Base-by-base conservation (phyloP, 2,888 invertebrate species). In the Colletes collaris region DNA sequence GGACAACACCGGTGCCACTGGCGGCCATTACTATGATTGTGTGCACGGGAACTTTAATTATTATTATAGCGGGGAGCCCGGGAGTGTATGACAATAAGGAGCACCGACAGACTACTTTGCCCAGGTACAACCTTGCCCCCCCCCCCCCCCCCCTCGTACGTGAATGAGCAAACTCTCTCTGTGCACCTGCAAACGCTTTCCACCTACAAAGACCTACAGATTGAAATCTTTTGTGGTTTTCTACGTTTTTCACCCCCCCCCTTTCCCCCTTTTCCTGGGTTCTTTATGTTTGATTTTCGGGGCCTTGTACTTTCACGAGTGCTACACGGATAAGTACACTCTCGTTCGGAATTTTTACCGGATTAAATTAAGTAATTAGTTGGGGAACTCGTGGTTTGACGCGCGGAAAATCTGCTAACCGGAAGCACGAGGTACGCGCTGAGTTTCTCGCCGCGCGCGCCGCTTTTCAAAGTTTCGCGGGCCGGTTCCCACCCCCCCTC, bases 21-120 rank as follows among this genome's bases (percentile, higher is more conserved):
- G 81, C 88, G 84, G 86, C 91, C 90, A 90, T 91, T 91, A 90
- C 89, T 90, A 88, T 90, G 90, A 91, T 90, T 91, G 89, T 90
- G 86, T 87, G 88, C 88, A 79, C 88, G 84, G 84, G 87, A 86
- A 87, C 86, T 90, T 89, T 90, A 89, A 90, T 90, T 89, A 89
- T 90, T 87, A 87, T 90, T 88, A 87, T 84, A 76, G 72, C 71
- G 65, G 59, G 19, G 66, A 4, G 66, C 64, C 68, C 16, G 16
- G 16, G 58, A 74, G 76, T 76, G 75, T 82, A 84, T 68, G 80
- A 86, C 86, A 75, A 82, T 84, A 76, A 86, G 68, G 76, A 78
- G 74, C 70, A 75, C 66, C 81, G 73, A 40, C 53, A 16, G 63
- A 56, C 67, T 64, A 75, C 70, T 79, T 82, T 76, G 59, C 75